A percentile compares a stretch with the other conserved stretches of the same genome.
phyloP scores from a whole-genome alignment of 2,113 vertebrate genomes.

The Felis chaus region DNA sequence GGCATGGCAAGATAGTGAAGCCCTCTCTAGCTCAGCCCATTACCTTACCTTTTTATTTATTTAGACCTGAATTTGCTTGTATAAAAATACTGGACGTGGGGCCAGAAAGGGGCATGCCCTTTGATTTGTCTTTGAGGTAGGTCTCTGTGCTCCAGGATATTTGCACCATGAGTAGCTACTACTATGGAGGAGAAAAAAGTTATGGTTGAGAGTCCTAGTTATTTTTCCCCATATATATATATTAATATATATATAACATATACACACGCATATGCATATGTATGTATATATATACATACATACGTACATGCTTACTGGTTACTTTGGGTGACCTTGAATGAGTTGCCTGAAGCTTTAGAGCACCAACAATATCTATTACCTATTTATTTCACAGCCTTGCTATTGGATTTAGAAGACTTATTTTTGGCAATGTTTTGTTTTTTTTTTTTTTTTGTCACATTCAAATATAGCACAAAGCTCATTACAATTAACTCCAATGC shows the following conservation, averaged over 20 bases:
- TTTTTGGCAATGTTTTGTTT: background rate
- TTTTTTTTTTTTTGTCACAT: conserved; percentile 38
- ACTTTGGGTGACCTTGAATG: conserved; percentile 62
- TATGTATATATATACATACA: too few relatives aligned
- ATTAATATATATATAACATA: too few relatives aligned
- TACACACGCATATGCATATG: too few relatives aligned
- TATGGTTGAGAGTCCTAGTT: background rate
- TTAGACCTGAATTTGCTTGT: background rate
- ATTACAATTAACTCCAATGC: background rate
- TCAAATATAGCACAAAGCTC: conserved; percentile 14
- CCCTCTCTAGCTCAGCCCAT: background rate
- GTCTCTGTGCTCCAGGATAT: background rate
- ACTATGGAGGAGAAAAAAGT: background rate
- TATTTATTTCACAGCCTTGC: conserved; percentile 46
- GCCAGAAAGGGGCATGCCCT: background rate
- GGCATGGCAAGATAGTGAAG: background rate
- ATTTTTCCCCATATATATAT: background rate
- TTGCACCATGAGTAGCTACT: background rate
- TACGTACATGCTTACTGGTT: background rate
- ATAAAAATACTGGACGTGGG: background rate
- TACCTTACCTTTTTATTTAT: background rate
- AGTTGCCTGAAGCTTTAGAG: conserved; percentile 29
- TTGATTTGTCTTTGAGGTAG: background rate
- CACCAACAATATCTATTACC: conserved; percentile 22
- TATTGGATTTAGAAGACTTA: background rate